A percentile compares a stretch with the other conserved stretches of the same genome.
Evolutionary conservation across 2,797 vertebrate species (phyloP).

Genomic region (Sus cebifrons): DNA sequence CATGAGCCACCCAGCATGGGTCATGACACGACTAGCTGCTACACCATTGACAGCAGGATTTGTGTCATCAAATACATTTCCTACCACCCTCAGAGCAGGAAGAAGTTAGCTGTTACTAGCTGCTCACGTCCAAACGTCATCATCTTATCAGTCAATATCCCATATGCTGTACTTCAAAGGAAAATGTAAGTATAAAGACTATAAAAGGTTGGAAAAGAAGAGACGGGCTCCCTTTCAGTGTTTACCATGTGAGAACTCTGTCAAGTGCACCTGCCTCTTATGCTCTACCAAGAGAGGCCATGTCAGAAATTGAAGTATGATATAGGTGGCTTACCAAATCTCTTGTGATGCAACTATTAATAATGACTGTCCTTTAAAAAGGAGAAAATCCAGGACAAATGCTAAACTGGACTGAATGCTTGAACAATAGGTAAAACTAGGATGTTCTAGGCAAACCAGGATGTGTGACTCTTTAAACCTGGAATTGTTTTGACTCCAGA

Average conservation of each 20-base stretch:
- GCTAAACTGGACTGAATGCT: background rate
- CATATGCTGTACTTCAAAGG: background rate
- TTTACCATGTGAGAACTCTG: background rate
- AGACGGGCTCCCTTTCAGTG: background rate
- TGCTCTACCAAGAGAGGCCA: background rate
- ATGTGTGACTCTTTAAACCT: background rate
- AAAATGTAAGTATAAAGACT: background rate
- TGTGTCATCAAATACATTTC: background rate
- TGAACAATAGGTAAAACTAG: background rate
- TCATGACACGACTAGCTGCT: too few species aligned
- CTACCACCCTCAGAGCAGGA: background rate
- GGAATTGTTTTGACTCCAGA: background rate
- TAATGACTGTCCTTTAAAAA: background rate
- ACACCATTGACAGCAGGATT: background rate
- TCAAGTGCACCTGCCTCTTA: background rate
- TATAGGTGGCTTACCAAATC: background rate
- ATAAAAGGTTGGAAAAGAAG: background rate
- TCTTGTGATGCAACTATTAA: background rate
- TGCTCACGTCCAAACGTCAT: background rate
- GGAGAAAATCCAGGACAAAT: constrained; percentile 1
- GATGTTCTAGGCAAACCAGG: background rate
- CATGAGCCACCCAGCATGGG: background rate
- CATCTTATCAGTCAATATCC: background rate
- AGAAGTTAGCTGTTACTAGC: background rate
- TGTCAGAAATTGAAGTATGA: background rate